Conservation (phyloP, 2,888 invertebrate species). For the Amorpha juglandis region DNA sequence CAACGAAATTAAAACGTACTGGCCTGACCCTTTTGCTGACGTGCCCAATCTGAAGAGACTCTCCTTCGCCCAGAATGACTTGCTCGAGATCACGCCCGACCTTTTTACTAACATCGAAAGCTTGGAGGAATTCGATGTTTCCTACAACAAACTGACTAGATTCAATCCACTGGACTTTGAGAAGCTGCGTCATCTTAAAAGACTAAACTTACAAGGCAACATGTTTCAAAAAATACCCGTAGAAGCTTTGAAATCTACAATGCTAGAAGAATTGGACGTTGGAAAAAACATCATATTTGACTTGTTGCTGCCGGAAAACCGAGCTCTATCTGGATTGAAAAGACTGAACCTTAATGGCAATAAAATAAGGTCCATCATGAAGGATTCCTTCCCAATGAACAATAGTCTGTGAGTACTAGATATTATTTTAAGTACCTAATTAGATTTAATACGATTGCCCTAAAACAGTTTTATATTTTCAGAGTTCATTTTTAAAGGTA, state of each 20-base stretch:
- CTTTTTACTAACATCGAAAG: conserved; percentile 70
- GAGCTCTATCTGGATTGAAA: conserved; percentile 60
- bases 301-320: conserved; percentile 60
- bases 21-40: conserved; percentile 75
- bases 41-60: conserved; percentile 68
- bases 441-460: too few species aligned
- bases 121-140: conserved; percentile 80
- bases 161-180: conserved; percentile 73
- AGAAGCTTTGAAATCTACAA: conserved; percentile 62
- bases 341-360: conserved; percentile 80
- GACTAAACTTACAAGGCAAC: conserved; percentile 78
- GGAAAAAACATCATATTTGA: conserved; percentile 77
- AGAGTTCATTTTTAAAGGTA: too few species aligned
- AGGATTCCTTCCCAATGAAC: conserved; percentile 67
- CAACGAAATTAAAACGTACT: conserved; percentile 74
- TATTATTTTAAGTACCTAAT: too few species aligned
- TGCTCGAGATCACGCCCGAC: conserved; percentile 72
- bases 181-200: conserved; percentile 59
- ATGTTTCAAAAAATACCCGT: conserved; percentile 67
- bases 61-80: conserved; percentile 78
- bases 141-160: conserved; percentile 75
- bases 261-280: conserved; percentile 75
- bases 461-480: too few species aligned
- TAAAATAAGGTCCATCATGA: conserved; percentile 68
- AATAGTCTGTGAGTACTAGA: conserved; percentile 70